Evolutionary conservation across 2,888 invertebrate species (phyloP), one percentile per base, ranked within the genome.

Genomic region (Parnassius orleans): DNA sequence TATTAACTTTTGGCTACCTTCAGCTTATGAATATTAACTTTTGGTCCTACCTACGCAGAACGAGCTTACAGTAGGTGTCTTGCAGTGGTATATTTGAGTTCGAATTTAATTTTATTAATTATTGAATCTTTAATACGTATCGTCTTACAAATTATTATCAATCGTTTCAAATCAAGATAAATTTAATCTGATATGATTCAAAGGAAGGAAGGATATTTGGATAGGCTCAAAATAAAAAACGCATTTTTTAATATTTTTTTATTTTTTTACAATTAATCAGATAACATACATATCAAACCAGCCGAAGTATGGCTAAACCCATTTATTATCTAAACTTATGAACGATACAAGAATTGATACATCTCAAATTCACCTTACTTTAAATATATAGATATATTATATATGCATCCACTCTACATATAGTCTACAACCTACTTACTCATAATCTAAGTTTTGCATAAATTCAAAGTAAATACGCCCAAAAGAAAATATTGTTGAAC

Each of bases 261-360:
- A 84, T 87, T 88, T 86, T 90, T 90, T 90, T 91, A 90, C 90
- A 90, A 90, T 90, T 90, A 90, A 90, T 89, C 86, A 87, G 89
- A 90, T 91, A 91, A 90, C 90, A 91, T 91, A 91, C 87, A 90
- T 90, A 90, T 90, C 90, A 91, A 91, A 91, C 91, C 91, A 90
- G 91, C 91, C 91, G 88, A 87, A 91, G 86, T 90, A 84, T 90
- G 91, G 91, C 91, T 90, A 90, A 90, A 91, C 91, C 91, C 90
- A 90, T 90, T 91, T 90, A 91, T 86, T 90, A 90, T 90, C 90
- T 90, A 90, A 90, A 88, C 91, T 90, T 90, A 90, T 80, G 90
- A 90, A 90, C 90, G 90, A 91, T 91, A 90, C 91, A 90, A 86
- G 91, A 90, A 90, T 90, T 89, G 91, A 91, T 90, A 91, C 88